Conservation (phyloP, 2,888 invertebrate genomes). For the Amblyteles armatorius region DNA sequence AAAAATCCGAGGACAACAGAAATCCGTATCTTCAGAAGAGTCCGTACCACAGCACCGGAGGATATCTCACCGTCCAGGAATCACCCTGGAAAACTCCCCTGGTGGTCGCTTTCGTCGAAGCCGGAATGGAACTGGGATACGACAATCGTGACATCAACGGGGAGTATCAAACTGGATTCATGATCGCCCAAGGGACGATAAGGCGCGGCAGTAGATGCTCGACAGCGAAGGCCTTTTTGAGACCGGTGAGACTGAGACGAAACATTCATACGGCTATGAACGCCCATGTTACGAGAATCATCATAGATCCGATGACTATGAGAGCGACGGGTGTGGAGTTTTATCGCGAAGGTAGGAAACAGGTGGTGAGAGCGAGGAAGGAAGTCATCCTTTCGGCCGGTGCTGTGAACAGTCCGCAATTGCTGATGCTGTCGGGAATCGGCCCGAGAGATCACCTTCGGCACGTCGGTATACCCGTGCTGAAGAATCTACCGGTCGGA, state of each 20-base stretch:
- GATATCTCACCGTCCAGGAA: slow-evolving; percentile 92
- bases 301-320: slow-evolving; percentile 91
- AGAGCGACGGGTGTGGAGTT: slow-evolving; percentile 93
- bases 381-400: slow-evolving; percentile 96
- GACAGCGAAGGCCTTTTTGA: slow-evolving; percentile 94
- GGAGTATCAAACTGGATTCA: slow-evolving; percentile 91
- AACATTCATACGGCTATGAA: slow-evolving; percentile 94
- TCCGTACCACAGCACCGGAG: slow-evolving; percentile 90
- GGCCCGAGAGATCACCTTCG: slow-evolving; percentile 90
- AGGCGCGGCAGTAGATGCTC: slow-evolving; percentile 92
- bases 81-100: slow-evolving; percentile 94
- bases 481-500: slow-evolving; percentile 91
- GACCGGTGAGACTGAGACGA: slow-evolving; percentile 90
- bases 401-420: slow-evolving; percentile 95
- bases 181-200: slow-evolving; percentile 93
- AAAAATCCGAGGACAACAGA: slow-evolving; percentile 95
- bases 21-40: slow-evolving; percentile 92
- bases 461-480: slow-evolving; percentile 89
- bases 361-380: slow-evolving; percentile 90
- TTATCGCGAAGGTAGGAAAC: slow-evolving; percentile 89
- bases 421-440: slow-evolving; percentile 96
- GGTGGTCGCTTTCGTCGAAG: slow-evolving; percentile 93
- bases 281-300: slow-evolving; percentile 91
- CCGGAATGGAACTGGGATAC: slow-evolving; percentile 93
- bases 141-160: slow-evolving; percentile 94